Evolutionary conservation across 2,888 invertebrate species (phyloP).

Genomic region (Scaptomyza polygonia): DNA sequence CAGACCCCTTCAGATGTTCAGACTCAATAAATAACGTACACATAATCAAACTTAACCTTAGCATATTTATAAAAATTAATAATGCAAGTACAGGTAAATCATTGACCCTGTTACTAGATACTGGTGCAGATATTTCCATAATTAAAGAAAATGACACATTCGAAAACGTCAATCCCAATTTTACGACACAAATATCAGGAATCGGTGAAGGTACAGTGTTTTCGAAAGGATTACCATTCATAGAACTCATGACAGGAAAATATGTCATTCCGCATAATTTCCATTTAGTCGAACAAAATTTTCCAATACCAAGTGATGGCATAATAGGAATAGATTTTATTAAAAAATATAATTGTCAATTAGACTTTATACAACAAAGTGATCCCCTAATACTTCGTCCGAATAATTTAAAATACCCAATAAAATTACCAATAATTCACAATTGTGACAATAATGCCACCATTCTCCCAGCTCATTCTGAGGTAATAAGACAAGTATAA

Average conservation of each 20-base stretch:
- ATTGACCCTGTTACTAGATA: too few relatives aligned
- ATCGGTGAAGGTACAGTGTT: slow-evolving; percentile 13
- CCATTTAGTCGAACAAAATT: too few relatives aligned
- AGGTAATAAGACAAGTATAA: slow-evolving; percentile 8
- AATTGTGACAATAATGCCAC: slow-evolving; percentile 4
- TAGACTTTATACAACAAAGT: slow-evolving; percentile 10
- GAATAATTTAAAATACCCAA: slow-evolving; percentile 14
- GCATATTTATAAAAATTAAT: too few relatives aligned
- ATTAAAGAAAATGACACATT: too few relatives aligned
- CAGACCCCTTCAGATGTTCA: too few relatives aligned
- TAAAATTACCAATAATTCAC: slow-evolving; percentile 7
- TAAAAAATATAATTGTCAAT: slow-evolving; percentile 20
- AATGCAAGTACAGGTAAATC: too few relatives aligned
- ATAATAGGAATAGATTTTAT: slow-evolving; percentile 7
- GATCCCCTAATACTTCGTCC: slow-evolving; percentile 10
- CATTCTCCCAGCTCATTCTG: not conserved
- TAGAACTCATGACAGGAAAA: slow-evolving; percentile 9
- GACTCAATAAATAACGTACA: too few relatives aligned
- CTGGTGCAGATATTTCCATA: too few relatives aligned
- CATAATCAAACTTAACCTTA: too few relatives aligned
- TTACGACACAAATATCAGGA: slow-evolving; percentile 15
- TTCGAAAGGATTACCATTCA: slow-evolving; percentile 15
- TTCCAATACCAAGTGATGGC: too few relatives aligned
- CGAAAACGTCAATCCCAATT: too few relatives aligned
- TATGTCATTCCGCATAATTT: too few relatives aligned